Evolutionary conservation across 2,113 vertebrate species (phyloP).

Genomic region (Oriolus oriolus): DNA sequence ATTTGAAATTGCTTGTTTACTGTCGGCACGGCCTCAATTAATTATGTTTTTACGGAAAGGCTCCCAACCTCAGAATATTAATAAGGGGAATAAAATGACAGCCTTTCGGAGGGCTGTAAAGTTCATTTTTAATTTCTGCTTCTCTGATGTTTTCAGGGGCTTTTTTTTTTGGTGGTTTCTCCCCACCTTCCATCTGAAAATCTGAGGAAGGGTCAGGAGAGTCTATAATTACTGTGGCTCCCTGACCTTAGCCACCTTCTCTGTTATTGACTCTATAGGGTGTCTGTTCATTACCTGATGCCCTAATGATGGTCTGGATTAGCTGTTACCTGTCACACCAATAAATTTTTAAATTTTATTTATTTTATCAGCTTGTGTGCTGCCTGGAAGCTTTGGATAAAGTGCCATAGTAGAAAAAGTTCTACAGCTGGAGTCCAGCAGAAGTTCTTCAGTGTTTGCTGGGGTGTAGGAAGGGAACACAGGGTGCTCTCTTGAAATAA

Average conservation of each 20-base stretch:
- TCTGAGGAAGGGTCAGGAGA: constrained; percentile 67
- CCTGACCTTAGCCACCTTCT: constrained; percentile 63
- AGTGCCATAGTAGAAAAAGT: background rate
- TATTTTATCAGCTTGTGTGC: constrained; percentile 65
- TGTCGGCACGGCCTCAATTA: constrained; percentile 99
- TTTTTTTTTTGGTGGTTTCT: constrained; percentile 45
- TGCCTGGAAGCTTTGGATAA: constrained; percentile 5
- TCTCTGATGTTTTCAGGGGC: constrained; percentile 77
- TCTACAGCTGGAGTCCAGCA: background rate
- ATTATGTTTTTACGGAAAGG: constrained; percentile 99
- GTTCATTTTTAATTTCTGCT: constrained; percentile 98
- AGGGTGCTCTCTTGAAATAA: background rate
- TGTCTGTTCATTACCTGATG: constrained; percentile 51
- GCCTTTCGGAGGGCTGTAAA: constrained; percentile 92
- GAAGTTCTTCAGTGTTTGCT: background rate
- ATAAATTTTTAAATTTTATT: constrained; percentile 51
- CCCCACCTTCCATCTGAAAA: constrained; percentile 69
- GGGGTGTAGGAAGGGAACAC: background rate
- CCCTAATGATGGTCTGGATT: constrained; percentile 69
- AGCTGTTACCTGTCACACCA: constrained; percentile 70
- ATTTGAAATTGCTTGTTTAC: constrained; percentile 99
- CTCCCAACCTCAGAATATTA: constrained; percentile 99
- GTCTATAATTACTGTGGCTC: constrained; percentile 75
- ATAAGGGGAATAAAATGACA: constrained; percentile 99
- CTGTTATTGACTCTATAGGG: constrained; percentile 71